A percentile compares a stretch with the other conserved stretches of the same genome.
phyloP scores from a whole-genome alignment of 2,888 invertebrate genomes.

The Augiades crinisus region DNA sequence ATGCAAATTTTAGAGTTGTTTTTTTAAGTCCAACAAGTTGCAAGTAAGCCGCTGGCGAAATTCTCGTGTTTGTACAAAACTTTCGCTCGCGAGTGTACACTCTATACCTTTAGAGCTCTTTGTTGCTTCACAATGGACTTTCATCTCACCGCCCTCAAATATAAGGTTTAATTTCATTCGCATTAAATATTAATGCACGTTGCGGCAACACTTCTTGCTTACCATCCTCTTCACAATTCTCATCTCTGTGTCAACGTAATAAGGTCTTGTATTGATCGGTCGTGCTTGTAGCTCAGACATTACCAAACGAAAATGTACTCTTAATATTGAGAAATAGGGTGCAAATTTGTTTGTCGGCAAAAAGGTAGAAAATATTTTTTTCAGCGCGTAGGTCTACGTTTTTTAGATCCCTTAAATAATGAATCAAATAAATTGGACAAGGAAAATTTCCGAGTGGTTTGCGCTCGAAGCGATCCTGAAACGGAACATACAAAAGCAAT shows the following conservation, averaged over 20 bases:
- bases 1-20: too few relatives aligned
- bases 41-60: constrained; percentile 4
- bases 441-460: background rate
- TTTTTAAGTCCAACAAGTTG: constrained; percentile 18
- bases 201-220: background rate
- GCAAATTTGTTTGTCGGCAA: background rate
- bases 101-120: background rate
- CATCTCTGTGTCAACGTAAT: background rate
- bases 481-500: background rate
- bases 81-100: constrained; percentile 9
- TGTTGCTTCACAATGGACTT: constrained; percentile 12
- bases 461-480: background rate
- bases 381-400: background rate
- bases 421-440: constrained; percentile 7
- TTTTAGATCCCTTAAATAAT: constrained; percentile 6
- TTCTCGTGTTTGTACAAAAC: constrained; percentile 8
- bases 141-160: background rate
- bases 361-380: background rate
- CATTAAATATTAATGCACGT: constrained; percentile 3
- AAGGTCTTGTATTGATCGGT: background rate
- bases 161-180: constrained; percentile 14
- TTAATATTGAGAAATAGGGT: background rate
- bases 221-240: background rate
- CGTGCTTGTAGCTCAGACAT: too few relatives aligned
- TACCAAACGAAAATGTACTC: background rate